Evolutionary conservation across 2,113 vertebrate genomes (phyloP), one percentile per base, ranked within the genome.

Genomic region (Scatophagus argus): DNA sequence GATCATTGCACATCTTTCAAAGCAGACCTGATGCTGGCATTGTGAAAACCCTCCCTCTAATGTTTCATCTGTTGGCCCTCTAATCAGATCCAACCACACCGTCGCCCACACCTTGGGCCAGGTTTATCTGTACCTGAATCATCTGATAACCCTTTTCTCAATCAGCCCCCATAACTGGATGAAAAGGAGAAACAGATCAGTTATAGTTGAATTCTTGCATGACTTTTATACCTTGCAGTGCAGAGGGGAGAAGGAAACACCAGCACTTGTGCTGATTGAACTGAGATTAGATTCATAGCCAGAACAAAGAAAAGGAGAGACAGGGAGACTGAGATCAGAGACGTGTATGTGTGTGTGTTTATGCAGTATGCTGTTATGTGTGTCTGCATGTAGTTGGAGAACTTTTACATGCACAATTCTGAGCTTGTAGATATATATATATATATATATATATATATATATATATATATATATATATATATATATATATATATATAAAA

Each of bases 121-220:
- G 29, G 62, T 70, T 80, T 82, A 90, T 89, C 87, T 82, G 82
- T 58, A 54, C 69, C 78, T 56, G 73, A 75, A 87, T 88, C 80
- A 88, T 90, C 88, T 87, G 91, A 92, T 90, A 83, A 91, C 83
- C 84, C 60, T 76, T 68, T 79, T 58, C 85, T 84, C 88, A 72
- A 85, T 89, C 86, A 90, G 75, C 91, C 92, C 83, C 78, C 77
- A 92, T 93, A 84, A 75, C 74, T 55, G 58, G 81, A 89, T 92
- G 85, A 92, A 90, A 93, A 91, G 90, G 61, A 63, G 72, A 83
- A 89, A 90, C 76, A 89, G 87, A 92, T 89, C 88, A 92, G 92
- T 90, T 83, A 90, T 91, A 93, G 78, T 89, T 86, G 63, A 81
- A 79, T 83, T 80, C 85, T 83, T 76, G 59, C 52, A 23, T 86